Conservation (phyloP, 2,113 vertebrate species). For the Psettodes erumei region DNA sequence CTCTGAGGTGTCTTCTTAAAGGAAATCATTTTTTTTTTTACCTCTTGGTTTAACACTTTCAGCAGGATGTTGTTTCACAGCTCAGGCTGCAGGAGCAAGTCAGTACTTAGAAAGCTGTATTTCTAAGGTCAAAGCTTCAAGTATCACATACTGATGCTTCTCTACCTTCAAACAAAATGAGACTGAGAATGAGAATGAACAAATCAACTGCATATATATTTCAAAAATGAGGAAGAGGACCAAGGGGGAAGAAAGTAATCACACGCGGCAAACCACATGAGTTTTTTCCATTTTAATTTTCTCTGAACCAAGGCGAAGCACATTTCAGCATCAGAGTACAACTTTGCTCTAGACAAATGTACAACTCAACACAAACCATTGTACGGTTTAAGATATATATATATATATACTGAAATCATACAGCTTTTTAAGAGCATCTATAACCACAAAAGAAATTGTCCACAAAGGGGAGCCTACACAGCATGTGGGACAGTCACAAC, state of each 20-base stretch:
- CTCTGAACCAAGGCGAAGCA: constrained; percentile 66
- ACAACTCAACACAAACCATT: constrained; percentile 70
- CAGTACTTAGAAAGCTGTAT: background rate
- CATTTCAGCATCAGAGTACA: constrained; percentile 66
- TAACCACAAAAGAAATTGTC: constrained; percentile 53
- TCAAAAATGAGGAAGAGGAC: constrained; percentile 61
- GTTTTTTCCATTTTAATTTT: constrained; percentile 61
- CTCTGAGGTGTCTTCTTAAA: constrained; percentile 29
- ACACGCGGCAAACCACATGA: constrained; percentile 10
- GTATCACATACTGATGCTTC: background rate
- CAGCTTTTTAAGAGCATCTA: constrained; percentile 43
- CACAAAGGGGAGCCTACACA: constrained; percentile 45
- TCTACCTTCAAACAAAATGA: background rate
- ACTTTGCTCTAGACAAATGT: constrained; percentile 54
- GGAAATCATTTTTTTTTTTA: constrained; percentile 72
- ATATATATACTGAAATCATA: constrained; percentile 58
- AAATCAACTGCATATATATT: background rate
- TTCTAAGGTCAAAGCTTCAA: background rate
- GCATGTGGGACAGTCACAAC: constrained; percentile 24
- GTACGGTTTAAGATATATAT: constrained; percentile 61
- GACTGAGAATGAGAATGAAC: too few relatives aligned
- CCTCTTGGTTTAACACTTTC: constrained; percentile 24
- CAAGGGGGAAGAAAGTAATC: constrained; percentile 46
- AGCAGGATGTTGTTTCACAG: constrained; percentile 24
- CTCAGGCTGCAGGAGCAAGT: background rate